Conservation (phyloP, 2,888 invertebrate species). For the Eilema griseolum region DNA sequence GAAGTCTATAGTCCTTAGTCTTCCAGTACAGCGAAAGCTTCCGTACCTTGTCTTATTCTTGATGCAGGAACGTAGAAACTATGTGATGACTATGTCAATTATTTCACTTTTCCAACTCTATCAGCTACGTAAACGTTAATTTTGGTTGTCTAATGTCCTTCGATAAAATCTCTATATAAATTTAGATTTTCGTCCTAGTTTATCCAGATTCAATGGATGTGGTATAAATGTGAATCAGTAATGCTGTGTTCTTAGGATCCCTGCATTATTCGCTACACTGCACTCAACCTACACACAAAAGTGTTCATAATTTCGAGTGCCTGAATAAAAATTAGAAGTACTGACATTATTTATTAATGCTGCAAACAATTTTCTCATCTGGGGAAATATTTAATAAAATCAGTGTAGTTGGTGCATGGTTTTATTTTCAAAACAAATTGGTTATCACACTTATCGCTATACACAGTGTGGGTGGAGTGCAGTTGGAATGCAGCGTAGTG, state of each 20-base stretch:
- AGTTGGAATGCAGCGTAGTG: constrained; percentile 75
- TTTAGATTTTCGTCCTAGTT: constrained; percentile 78
- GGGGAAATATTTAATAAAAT: background rate
- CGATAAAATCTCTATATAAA: constrained; percentile 62
- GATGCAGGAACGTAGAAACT: constrained; percentile 81
- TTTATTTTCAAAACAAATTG: background rate
- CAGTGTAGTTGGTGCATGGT: background rate
- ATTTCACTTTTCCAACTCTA: constrained; percentile 80
- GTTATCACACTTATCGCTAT: background rate
- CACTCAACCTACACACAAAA: constrained; percentile 60
- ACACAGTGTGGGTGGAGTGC: constrained; percentile 58
- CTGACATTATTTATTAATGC: background rate
- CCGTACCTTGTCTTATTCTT: constrained; percentile 74
- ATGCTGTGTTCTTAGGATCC: constrained; percentile 79
- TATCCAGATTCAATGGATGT: constrained; percentile 79
- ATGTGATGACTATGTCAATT: constrained; percentile 87
- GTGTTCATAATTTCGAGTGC: background rate
- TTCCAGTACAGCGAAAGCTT: constrained; percentile 82
- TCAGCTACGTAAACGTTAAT: constrained; percentile 63
- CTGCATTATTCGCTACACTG: constrained; percentile 68
- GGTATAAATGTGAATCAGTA: constrained; percentile 82
- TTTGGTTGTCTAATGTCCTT: constrained; percentile 62
- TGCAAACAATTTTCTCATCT: background rate
- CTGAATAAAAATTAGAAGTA: background rate
- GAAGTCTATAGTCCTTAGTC: constrained; percentile 76